These are phyloP conservation scores for Chromobotia macracanthus DNA, from an alignment of 2,797 vertebrate genomes.

Conservation along the genomic window DNA sequence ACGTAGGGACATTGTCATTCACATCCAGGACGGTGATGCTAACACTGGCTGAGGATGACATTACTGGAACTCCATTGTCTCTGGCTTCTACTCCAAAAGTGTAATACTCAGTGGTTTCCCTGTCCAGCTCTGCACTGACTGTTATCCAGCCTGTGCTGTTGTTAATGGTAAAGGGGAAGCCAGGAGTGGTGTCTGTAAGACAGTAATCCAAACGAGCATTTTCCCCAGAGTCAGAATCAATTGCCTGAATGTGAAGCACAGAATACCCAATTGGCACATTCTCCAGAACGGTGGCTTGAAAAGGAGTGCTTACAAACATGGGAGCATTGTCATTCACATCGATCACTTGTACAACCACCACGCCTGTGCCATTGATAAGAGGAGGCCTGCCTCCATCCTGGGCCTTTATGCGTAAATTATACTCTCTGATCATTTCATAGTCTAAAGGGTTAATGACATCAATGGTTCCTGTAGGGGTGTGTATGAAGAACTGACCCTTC, in stretches of 20 bases:
- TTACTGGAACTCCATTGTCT: constrained; percentile 85
- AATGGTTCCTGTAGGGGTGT: constrained; percentile 88
- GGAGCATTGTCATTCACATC: constrained; percentile 96
- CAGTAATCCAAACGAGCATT: constrained; percentile 90
- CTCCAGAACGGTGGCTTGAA: constrained; percentile 93
- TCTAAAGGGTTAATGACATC: constrained; percentile 94
- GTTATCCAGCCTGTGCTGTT: constrained; percentile 97
- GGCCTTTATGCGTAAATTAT: constrained; percentile 92
- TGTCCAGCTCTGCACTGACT: constrained; percentile 85
- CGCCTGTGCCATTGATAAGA: constrained; percentile 90
- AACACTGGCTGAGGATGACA: constrained; percentile 94
- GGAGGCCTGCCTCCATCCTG: constrained; percentile 96
- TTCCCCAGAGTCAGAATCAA: constrained; percentile 91
- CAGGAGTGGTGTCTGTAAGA: constrained; percentile 80
- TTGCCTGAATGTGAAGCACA: constrained; percentile 93
- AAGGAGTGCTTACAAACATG: constrained; percentile 97
- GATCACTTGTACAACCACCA: constrained; percentile 92
- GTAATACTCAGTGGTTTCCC: constrained; percentile 90
- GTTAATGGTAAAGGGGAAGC: constrained; percentile 93
- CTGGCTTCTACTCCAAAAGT: constrained; percentile 92
- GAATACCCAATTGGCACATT: constrained; percentile 91
- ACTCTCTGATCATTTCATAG: constrained; percentile 91
- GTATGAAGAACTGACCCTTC: constrained; percentile 94
- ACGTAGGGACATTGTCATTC: constrained; percentile 92
- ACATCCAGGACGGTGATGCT: constrained; percentile 93